Conservation (phyloP, 2,797 vertebrate species). For the Triplophysa bombifrons region DNA sequence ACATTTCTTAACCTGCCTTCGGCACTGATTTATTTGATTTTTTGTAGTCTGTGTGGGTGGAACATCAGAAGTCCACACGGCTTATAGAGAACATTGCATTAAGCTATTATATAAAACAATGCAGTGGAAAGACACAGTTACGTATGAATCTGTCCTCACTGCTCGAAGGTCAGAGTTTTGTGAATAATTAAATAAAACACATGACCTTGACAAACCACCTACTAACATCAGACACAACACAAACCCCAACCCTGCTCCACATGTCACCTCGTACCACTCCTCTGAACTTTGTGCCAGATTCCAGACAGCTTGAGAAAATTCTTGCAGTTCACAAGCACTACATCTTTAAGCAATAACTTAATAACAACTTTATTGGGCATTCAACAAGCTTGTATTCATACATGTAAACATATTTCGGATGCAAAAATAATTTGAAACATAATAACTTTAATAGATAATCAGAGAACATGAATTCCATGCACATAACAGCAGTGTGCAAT, state of each 20-base stretch:
- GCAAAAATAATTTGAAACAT: constrained; percentile 3
- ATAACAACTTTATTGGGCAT: constrained; percentile 48
- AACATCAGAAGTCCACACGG: not conserved
- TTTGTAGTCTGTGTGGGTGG: not conserved
- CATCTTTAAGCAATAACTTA: constrained; percentile 10
- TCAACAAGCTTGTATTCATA: constrained; percentile 35
- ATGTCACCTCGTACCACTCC: constrained; percentile 4
- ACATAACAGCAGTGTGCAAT: constrained; percentile 25
- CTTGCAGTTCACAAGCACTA: not conserved
- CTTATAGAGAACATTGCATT: not conserved
- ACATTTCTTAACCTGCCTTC: not conserved
- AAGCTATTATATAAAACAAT: constrained; percentile 8
- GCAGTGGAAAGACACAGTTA: not conserved
- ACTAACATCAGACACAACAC: constrained; percentile 20
- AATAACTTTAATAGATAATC: constrained; percentile 6
- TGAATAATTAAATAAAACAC: not conserved
- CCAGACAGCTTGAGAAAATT: constrained; percentile 30
- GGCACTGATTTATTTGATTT: not conserved
- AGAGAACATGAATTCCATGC: constrained; percentile 43
- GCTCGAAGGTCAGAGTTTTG: constrained; percentile 4
- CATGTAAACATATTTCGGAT: constrained; percentile 25
- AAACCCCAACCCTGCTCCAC: not conserved
- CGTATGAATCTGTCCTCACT: not conserved
- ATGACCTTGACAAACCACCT: constrained; percentile 22
- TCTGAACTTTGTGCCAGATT: constrained; percentile 41